Conservation (phyloP, 1,140 invertebrate species). For the Camponotus vicinus region DNA sequence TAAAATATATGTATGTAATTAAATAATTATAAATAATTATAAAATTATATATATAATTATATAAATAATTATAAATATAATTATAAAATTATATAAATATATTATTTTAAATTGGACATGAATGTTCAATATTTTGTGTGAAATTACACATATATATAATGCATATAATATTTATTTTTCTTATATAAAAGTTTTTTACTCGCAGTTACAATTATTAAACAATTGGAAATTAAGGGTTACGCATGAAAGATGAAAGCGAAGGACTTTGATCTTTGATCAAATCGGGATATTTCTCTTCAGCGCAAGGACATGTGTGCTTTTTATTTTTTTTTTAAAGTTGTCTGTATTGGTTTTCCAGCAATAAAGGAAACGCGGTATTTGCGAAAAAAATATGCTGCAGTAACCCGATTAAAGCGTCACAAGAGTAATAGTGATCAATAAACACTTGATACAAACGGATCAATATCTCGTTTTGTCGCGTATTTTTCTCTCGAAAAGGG, state of each 20-base stretch:
- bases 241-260: background rate
- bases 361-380: constrained; percentile 31
- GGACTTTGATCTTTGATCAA: background rate
- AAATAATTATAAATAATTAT: too few species aligned
- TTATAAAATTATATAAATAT: too few species aligned
- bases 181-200: background rate
- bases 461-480: constrained; percentile 28
- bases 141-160: background rate
- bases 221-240: background rate
- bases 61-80: too few species aligned
- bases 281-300: constrained; percentile 7
- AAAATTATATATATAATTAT: too few species aligned
- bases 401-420: constrained; percentile 40
- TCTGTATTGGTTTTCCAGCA: constrained; percentile 26
- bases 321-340: constrained; percentile 16
- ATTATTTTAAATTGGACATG: constrained; percentile 13
- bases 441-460: constrained; percentile 30
- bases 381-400: constrained; percentile 25
- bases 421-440: constrained; percentile 23
- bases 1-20: too few species aligned
- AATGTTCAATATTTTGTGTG: background rate
- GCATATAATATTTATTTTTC: background rate
- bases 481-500: background rate
- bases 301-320: background rate
- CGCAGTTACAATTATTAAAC: background rate